Conservation (phyloP, 2,113 vertebrate genomes). For the Cebus imitator region DNA sequence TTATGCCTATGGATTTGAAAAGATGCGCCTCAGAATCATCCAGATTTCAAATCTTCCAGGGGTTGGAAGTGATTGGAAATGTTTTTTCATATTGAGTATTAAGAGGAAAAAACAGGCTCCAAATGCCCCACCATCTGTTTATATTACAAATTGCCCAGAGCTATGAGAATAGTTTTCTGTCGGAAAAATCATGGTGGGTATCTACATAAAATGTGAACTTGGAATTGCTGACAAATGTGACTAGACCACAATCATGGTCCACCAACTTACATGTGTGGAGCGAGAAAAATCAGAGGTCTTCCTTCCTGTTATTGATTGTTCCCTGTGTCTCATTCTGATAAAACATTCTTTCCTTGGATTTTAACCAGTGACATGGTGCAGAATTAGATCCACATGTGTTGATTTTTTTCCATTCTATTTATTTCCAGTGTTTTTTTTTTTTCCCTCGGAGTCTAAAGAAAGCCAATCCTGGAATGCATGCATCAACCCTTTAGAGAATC, state of each 20-base stretch:
- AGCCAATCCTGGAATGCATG: slow-evolving; percentile 14
- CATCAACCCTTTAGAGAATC: slow-evolving; percentile 41
- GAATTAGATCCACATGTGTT: slow-evolving; percentile 75
- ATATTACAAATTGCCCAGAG: not conserved
- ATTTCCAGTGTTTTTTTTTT: slow-evolving; percentile 45
- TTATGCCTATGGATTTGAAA: not conserved
- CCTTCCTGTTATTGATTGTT: slow-evolving; percentile 20
- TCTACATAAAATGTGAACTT: not conserved
- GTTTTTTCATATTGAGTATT: slow-evolving; percentile 12
- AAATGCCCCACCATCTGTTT: not conserved
- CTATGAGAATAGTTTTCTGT: not conserved
- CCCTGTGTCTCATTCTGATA: slow-evolving; percentile 55
- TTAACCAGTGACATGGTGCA: slow-evolving; percentile 58
- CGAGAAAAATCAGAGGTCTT: slow-evolving; percentile 32
- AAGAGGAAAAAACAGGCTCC: not conserved
- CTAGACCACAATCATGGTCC: not conserved
- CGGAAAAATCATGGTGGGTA: slow-evolving; percentile 25
- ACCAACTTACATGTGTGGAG: not conserved
- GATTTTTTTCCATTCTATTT: slow-evolving; percentile 68
- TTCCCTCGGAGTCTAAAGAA: slow-evolving; percentile 6
- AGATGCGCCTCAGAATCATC: not conserved
- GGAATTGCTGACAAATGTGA: not conserved
- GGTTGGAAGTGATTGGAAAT: not conserved
- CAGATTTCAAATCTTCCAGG: slow-evolving; percentile 11
- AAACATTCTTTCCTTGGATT: slow-evolving; percentile 63